These are phyloP conservation scores for Ophiodon elongatus DNA, from an alignment of 2,113 vertebrate species.

Conservation along the genomic window DNA sequence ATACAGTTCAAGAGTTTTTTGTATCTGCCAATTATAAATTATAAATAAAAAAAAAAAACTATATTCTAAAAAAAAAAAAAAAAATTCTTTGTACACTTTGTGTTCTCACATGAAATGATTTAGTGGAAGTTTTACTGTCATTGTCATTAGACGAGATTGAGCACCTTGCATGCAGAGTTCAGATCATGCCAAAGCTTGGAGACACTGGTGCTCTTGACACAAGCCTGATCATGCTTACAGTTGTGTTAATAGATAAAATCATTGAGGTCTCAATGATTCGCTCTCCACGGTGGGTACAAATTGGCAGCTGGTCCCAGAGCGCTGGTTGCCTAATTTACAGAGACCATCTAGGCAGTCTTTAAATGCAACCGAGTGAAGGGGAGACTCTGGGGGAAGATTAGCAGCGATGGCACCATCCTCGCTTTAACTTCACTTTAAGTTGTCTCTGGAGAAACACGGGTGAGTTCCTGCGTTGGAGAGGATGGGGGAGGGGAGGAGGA, in stretches of 20 bases:
- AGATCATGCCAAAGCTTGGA: neutral
- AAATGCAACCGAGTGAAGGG: constrained; percentile 50
- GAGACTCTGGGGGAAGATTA: constrained; percentile 62
- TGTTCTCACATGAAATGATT: neutral
- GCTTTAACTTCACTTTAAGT: constrained; percentile 61
- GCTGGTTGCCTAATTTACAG: constrained; percentile 60
- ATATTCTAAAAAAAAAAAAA: constrained; percentile 84
- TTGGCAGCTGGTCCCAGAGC: constrained; percentile 62
- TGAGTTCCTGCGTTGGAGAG: constrained; percentile 47
- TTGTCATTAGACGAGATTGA: neutral
- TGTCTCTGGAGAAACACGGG: constrained; percentile 55
- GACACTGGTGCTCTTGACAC: constrained; percentile 1
- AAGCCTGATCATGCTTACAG: constrained; percentile 40
- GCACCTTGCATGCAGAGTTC: neutral
- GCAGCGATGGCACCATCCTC: constrained; percentile 29
- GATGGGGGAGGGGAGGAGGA: constrained; percentile 22
- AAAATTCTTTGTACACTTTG: neutral
- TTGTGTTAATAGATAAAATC: constrained; percentile 54
- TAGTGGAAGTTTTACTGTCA: neutral
- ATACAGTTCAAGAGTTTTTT: constrained; percentile 96
- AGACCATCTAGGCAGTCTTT: constrained; percentile 59
- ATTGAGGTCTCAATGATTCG: constrained; percentile 40
- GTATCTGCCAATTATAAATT: constrained; percentile 96
- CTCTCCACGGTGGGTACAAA: constrained; percentile 48
- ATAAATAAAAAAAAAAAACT: constrained; percentile 90